These are phyloP conservation scores for Ceyx margarethae DNA, from an alignment of 2,113 vertebrate genomes.

Conservation along the genomic window DNA sequence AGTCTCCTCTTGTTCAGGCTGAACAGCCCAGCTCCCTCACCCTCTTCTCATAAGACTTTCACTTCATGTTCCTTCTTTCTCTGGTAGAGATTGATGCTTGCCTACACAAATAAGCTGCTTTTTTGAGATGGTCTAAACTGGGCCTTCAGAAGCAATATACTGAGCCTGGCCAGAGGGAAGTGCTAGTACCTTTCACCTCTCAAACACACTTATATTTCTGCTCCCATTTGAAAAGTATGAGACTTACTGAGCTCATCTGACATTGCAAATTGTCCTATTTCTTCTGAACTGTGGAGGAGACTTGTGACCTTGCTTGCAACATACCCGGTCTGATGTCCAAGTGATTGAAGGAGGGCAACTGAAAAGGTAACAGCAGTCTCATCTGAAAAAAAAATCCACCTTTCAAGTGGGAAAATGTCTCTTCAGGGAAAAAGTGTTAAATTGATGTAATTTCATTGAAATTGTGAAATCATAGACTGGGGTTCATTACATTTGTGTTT, in stretches of 20 bases:
- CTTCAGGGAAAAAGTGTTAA: neutral
- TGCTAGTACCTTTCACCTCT: neutral
- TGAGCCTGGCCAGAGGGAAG: neutral
- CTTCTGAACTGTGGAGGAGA: neutral
- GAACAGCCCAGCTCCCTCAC: too few relatives aligned
- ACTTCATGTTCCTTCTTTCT: neutral
- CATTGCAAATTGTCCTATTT: neutral
- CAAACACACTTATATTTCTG: neutral
- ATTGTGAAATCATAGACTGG: neutral
- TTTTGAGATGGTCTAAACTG: neutral
- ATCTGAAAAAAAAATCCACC: neutral
- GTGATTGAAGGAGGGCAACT: neutral
- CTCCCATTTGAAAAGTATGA: neutral
- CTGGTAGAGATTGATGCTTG: neutral
- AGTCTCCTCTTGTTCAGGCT: too few relatives aligned
- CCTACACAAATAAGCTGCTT: neutral
- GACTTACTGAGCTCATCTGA: neutral
- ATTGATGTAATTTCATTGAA: neutral
- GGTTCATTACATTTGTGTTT: neutral
- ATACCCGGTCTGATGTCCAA: neutral
- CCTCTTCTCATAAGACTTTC: too few relatives aligned
- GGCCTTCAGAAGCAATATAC: neutral
- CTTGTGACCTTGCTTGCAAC: neutral
- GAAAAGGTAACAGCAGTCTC: neutral
- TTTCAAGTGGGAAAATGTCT: neutral